Base-by-base conservation (phyloP, 1,140 invertebrate species). In the Rhizoglyphus robini region DNA sequence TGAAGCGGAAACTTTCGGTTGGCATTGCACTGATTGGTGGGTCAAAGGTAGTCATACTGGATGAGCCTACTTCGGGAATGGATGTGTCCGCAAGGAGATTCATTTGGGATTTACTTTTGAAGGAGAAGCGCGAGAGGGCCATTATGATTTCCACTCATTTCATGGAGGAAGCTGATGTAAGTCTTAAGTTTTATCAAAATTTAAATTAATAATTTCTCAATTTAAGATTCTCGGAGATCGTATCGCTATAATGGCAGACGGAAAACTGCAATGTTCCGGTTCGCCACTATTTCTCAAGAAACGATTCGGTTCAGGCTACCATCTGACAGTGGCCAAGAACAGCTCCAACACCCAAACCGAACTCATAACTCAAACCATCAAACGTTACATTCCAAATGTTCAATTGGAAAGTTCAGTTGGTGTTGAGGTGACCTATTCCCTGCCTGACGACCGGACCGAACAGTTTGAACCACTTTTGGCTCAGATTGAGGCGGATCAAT, bases 71-170 rank as follows among this genome's bases (percentile, higher is more conserved):
- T 18, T 74, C 75, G 69, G 78, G 77, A 30, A 73, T 80, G 32
- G 82, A 83, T 73, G 82, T 82, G 4, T 79, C 76, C 65, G 79
- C 81, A 2, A 72, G 83, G 46, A 74, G 81, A 69, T 77, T 78
- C 47, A 65, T 32, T 57, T 65, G 64, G 64, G 51, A 65, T 41
- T 20, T 59, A 60, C 23, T 57, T 3, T 8, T 67, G 1, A 34
- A 51, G 18, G 64, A 67, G 13, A 67, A 67, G 25, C n/a, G n/a
- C 3, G 71, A 82, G 78, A 69, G 74, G 18, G 94, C 91, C 1
- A 88, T 97, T 70, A 76, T 98, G 3, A 81, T 98, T 0, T 94
- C 91, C 1, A 98, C 94, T 0, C 95, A 98, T 77, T 95, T 91
- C 75, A 96, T 98, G 91, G 95, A 97, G 76, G 95, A 98, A 79